Evolutionary conservation across 2,888 invertebrate genomes (phyloP).

Genomic region (Leucoptera coffeella): DNA sequence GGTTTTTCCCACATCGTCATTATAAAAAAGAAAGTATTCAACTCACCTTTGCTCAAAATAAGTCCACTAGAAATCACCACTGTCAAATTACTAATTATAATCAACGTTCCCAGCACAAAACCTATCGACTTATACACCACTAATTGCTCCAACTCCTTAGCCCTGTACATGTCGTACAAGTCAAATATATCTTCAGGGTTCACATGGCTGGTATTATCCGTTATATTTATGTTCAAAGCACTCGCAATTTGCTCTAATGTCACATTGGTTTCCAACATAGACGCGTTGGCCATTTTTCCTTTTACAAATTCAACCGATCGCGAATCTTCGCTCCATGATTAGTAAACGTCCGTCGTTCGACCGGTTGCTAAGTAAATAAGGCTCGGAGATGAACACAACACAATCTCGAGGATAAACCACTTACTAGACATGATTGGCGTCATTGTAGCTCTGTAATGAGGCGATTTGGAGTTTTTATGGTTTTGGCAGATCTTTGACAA

Average conservation of each 20-base stretch:
- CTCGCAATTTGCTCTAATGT: conserved; percentile 14
- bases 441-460: conserved; percentile 15
- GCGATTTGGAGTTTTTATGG: conserved; percentile 26
- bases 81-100: conserved; percentile 52
- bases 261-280: conserved; percentile 6
- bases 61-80: conserved; percentile 63
- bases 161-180: conserved; percentile 24
- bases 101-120: conserved; percentile 47
- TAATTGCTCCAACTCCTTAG: conserved; percentile 27
- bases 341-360: too few species aligned
- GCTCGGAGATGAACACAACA: conserved; percentile 16
- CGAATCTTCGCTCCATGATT: too few species aligned
- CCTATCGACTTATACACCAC: conserved; percentile 47
- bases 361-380: conserved; percentile 17
- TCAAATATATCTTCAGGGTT: conserved; percentile 15
- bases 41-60: conserved; percentile 55
- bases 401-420: conserved; percentile 17
- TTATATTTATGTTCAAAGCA: conserved; percentile 14
- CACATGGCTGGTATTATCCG: conserved; percentile 21
- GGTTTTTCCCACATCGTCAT: too few species aligned
- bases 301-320: background rate
- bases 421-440: conserved; percentile 18
- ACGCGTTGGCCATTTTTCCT: background rate
- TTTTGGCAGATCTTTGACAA: too few species aligned
- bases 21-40: too few species aligned